Conservation (phyloP, 2,797 vertebrate species). For the Galaxias olidus region DNA sequence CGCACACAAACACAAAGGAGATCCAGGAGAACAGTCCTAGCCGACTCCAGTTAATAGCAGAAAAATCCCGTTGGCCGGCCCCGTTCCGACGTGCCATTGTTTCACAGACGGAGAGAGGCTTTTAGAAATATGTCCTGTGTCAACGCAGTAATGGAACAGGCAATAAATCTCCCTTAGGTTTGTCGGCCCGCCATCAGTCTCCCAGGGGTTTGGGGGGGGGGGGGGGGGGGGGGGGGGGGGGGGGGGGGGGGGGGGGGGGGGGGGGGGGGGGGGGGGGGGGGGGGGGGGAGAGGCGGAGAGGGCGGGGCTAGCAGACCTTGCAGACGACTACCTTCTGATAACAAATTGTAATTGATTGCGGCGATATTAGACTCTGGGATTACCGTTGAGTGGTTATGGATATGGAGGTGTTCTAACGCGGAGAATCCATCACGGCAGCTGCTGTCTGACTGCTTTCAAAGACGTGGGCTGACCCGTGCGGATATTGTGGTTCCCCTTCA, state of each 20-base stretch:
- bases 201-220: neutral
- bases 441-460: constrained; percentile 7
- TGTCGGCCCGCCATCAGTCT: constrained; percentile 34
- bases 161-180: constrained; percentile 52
- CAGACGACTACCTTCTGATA: constrained; percentile 42
- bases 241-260: too few species aligned
- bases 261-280: neutral
- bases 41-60: constrained; percentile 65
- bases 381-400: constrained; percentile 33
- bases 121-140: constrained; percentile 57
- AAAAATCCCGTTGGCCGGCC: constrained; percentile 54
- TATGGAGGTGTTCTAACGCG: constrained; percentile 49
- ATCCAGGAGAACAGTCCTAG: constrained; percentile 24
- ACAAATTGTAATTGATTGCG: constrained; percentile 32
- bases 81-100: constrained; percentile 52
- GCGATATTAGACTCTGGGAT: constrained; percentile 30
- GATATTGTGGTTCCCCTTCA: too few species aligned
- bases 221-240: constrained; percentile 2
- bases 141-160: constrained; percentile 50
- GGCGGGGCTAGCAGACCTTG: constrained; percentile 27
- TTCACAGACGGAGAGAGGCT: constrained; percentile 47
- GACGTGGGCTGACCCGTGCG: neutral
- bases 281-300: neutral
- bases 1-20: constrained; percentile 31
- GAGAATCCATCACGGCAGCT: constrained; percentile 13